phyloP scores from a whole-genome alignment of 2,888 invertebrate species.

The Diarsia mendica region DNA sequence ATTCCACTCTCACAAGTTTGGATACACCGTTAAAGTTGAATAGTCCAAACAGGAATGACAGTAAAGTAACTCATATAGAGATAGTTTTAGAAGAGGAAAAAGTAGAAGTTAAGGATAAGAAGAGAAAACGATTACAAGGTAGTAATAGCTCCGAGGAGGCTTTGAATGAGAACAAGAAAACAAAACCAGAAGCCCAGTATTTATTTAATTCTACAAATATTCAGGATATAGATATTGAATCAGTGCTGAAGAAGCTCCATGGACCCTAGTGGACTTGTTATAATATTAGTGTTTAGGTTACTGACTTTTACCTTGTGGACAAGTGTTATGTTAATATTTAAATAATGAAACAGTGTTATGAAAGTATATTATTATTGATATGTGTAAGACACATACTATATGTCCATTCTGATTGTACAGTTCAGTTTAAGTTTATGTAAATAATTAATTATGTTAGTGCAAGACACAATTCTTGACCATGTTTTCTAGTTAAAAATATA shows the following conservation, averaged over 20 bases:
- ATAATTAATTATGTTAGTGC: constrained; percentile 64
- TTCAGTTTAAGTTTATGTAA: constrained; percentile 46
- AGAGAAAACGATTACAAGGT: constrained; percentile 79
- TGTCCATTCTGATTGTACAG: constrained; percentile 58
- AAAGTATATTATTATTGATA: constrained; percentile 62
- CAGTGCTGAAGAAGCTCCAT: constrained; percentile 85
- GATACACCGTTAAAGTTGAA: constrained; percentile 83
- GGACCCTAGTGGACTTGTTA: constrained; percentile 76
- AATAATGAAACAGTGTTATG: constrained; percentile 46
- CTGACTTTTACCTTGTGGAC: constrained; percentile 38
- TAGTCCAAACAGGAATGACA: constrained; percentile 71
- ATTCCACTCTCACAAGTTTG: constrained; percentile 86
- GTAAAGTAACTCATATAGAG: constrained; percentile 75
- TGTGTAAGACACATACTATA: constrained; percentile 75
- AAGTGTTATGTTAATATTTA: constrained; percentile 45
- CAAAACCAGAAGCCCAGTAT: constrained; percentile 80
- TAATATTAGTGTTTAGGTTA: constrained; percentile 34
- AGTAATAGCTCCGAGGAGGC: constrained; percentile 76
- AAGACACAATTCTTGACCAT: constrained; percentile 65
- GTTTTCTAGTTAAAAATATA: constrained; percentile 52
- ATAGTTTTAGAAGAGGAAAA: constrained; percentile 81
- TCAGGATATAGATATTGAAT: constrained; percentile 87
- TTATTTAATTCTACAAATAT: constrained; percentile 82
- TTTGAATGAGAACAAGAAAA: constrained; percentile 76
- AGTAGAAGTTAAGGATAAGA: constrained; percentile 73